Conservation (phyloP, 2,888 invertebrate species). For the Tenodera sinensis region DNA sequence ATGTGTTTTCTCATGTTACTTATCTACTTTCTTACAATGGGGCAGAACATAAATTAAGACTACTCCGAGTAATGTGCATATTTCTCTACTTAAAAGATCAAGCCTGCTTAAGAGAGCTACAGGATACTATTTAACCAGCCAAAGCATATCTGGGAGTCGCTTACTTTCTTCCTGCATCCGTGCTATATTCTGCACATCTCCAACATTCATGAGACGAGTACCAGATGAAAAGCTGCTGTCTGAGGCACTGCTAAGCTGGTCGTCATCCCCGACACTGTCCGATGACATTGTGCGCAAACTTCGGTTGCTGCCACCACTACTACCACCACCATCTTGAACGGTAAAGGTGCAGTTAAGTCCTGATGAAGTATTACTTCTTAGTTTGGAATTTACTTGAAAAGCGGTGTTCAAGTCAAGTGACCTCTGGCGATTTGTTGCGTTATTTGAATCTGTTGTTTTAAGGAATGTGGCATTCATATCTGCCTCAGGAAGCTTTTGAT, state of each 20-base stretch:
- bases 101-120: neutral
- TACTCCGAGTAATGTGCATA: neutral
- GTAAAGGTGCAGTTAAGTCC: slow-evolving; percentile 21
- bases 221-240: slow-evolving; percentile 30
- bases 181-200: slow-evolving; percentile 32
- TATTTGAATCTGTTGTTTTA: neutral
- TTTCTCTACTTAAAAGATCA: neutral
- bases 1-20: too few relatives aligned
- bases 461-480: slow-evolving; percentile 17
- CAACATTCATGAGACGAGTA: slow-evolving; percentile 29
- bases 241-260: slow-evolving; percentile 31
- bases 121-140: neutral
- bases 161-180: slow-evolving; percentile 34
- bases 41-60: neutral
- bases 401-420: slow-evolving; percentile 6
- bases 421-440: neutral
- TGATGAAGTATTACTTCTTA: slow-evolving; percentile 5
- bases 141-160: neutral
- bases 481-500: slow-evolving; percentile 3
- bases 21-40: neutral
- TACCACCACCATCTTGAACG: neutral
- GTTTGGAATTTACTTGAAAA: neutral
- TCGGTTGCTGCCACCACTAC: slow-evolving; percentile 3
- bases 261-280: slow-evolving; percentile 30
- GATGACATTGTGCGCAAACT: slow-evolving; percentile 18